Evolutionary conservation across 2,797 vertebrate genomes (phyloP).

Genomic region (Vultur gryphus): DNA sequence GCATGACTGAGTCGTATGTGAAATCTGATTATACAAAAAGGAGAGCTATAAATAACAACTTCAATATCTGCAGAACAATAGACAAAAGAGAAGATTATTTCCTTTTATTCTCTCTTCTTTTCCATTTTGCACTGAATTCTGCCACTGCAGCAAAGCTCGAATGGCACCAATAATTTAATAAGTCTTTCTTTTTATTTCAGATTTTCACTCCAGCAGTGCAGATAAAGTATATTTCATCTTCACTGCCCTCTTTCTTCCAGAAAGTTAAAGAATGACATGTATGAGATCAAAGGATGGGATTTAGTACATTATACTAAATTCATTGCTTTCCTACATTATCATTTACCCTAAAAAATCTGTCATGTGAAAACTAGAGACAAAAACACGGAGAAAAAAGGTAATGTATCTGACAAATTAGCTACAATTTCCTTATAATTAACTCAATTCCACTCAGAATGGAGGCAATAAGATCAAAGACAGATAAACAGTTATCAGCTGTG

Average conservation of each 20-base stretch:
- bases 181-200: slow-evolving; percentile 3
- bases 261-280: neutral
- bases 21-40: neutral
- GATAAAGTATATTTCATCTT: slow-evolving; percentile 22
- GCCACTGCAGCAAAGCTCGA: neutral
- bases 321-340: neutral
- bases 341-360: neutral
- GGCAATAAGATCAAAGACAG: neutral
- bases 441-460: neutral
- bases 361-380: neutral
- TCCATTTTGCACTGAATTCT: neutral
- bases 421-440: neutral
- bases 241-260: neutral
- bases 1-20: neutral
- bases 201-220: neutral
- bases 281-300: neutral
- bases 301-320: neutral
- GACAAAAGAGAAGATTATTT: neutral
- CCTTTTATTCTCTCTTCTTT: neutral
- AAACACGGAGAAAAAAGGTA: neutral
- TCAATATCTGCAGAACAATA: neutral
- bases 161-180: slow-evolving; percentile 5
- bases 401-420: neutral
- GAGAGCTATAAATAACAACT: neutral
- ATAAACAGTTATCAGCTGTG: neutral